Evolutionary conservation across 1,140 invertebrate species (phyloP), one percentile per base, ranked within the genome.

Genomic region (Delia radicum): DNA sequence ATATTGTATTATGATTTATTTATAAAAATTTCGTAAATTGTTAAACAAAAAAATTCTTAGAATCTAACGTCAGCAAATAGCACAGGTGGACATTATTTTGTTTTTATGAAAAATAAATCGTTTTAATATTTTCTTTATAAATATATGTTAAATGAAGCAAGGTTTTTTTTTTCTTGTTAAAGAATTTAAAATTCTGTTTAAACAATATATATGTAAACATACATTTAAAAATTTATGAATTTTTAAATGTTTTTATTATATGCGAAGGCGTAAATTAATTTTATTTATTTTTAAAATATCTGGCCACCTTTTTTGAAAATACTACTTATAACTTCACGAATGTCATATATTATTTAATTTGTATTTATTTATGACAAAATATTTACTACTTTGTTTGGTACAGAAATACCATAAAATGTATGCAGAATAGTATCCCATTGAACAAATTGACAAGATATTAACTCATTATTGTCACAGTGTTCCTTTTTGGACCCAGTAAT

Each of bases 241-340:
- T 69, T 69, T 69, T 69, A 69, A 69, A 69, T 33, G 65, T 33
- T 69, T 69, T 69, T 33, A 69, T 69, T 69, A 69, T 69, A 33
- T 37, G 65, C 31, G 65, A 55, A 55, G 48, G 48, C 48, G 48
- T 55, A 55, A 13, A 42, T 15, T 42, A 1, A 42, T 42, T 42
- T 42, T 42, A n/a, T n/a, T n/a, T n/a, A n/a, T n/a, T n/a, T 33
- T 33, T 4, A 5, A 33, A 13, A 42, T 42, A 15, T 42, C 12
- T 10, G 37, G 8, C 37, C 37, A 42, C 37, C 37, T 42, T 15
- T 13, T 42, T 42, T 42, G 3, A 33, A 10, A 4, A 33, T 33
- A 33, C 10, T 42, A n/a, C 3, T 42, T 37, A 13, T 42, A n/a
- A n/a, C n/a, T n/a, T n/a, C n/a, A 15, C 37, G n/a, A 42, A 42